These are phyloP conservation scores for Melieria crassipennis DNA, from an alignment of 2,888 invertebrate genomes.

Conservation along the genomic window DNA sequence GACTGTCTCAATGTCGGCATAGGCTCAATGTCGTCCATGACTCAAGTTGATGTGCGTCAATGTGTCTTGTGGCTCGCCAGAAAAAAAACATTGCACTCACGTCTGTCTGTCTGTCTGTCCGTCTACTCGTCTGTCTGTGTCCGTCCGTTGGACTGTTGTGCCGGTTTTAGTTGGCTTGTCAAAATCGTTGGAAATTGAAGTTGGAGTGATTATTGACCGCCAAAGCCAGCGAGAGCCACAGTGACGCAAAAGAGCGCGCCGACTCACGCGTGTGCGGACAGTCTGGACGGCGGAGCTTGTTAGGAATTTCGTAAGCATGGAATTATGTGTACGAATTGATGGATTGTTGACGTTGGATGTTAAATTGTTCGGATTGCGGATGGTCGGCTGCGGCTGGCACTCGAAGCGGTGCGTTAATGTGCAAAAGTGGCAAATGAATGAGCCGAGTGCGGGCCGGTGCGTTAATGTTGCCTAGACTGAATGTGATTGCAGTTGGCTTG, in stretches of 20 bases:
- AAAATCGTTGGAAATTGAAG: slow-evolving; percentile 25
- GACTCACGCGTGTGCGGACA: not conserved
- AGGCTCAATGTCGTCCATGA: too few relatives aligned
- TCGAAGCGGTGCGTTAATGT: slow-evolving; percentile 40
- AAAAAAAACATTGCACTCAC: too few relatives aligned
- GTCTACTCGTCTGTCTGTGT: slow-evolving; percentile 24
- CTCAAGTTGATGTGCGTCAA: too few relatives aligned
- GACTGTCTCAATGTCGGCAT: not conserved
- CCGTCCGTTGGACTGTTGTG: slow-evolving; percentile 14
- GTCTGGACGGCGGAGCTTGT: not conserved
- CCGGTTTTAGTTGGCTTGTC: slow-evolving; percentile 32
- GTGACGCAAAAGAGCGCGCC: not conserved
- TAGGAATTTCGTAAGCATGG: not conserved
- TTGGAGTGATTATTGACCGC: slow-evolving; percentile 32
- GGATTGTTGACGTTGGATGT: slow-evolving; percentile 5
- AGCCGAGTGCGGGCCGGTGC: too few relatives aligned
- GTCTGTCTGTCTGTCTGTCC: not conserved
- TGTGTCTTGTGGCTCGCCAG: too few relatives aligned
- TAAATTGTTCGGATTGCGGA: not conserved
- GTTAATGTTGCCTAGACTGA: too few relatives aligned
- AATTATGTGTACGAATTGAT: slow-evolving; percentile 9
- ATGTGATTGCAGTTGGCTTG: too few relatives aligned
- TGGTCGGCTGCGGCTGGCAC: not conserved
- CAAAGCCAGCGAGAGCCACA: slow-evolving; percentile 1
- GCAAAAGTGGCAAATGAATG: slow-evolving; percentile 43